These are phyloP conservation scores for Notarius lentiginosus DNA, from an alignment of 2,113 vertebrate species.

Conservation along the genomic window DNA sequence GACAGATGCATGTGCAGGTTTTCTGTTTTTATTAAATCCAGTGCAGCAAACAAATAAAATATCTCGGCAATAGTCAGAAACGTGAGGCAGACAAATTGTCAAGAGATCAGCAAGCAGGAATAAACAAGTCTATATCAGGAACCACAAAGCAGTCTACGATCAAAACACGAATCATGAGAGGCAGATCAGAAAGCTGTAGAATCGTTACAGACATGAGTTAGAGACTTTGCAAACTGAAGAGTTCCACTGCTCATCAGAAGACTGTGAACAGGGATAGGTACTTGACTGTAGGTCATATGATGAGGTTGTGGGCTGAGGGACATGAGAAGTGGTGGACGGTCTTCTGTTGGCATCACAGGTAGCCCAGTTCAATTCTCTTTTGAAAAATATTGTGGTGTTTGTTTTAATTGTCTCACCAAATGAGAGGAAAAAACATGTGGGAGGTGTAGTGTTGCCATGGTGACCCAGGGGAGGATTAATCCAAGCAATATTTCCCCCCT, in stretches of 20 bases:
- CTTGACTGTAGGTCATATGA: background rate
- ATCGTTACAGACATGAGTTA: background rate
- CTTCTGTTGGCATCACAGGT: background rate
- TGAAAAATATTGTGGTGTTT: background rate
- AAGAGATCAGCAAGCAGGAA: background rate
- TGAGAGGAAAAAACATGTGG: constrained; percentile 1
- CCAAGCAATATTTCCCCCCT: constrained; percentile 48
- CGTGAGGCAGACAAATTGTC: background rate
- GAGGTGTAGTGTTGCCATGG: constrained; percentile 74
- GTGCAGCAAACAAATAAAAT: background rate
- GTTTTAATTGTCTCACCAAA: background rate
- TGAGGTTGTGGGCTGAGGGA: background rate
- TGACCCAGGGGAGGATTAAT: constrained; percentile 70
- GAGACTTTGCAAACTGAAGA: background rate
- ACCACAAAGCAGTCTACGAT: background rate
- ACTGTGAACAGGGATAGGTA: background rate
- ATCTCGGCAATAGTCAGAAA: background rate
- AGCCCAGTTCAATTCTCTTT: background rate
- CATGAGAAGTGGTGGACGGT: background rate
- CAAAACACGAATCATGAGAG: background rate
- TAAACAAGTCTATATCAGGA: background rate
- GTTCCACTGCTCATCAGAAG: background rate
- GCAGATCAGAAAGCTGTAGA: background rate
- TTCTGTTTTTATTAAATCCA: background rate
- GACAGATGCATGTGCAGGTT: background rate